Percentiles rank a stretch among this genome's conserved stretches.
These are phyloP conservation scores for Hydrotaea cyrtoneurina DNA, from an alignment of 2,888 invertebrate genomes.

Conservation along the genomic window DNA sequence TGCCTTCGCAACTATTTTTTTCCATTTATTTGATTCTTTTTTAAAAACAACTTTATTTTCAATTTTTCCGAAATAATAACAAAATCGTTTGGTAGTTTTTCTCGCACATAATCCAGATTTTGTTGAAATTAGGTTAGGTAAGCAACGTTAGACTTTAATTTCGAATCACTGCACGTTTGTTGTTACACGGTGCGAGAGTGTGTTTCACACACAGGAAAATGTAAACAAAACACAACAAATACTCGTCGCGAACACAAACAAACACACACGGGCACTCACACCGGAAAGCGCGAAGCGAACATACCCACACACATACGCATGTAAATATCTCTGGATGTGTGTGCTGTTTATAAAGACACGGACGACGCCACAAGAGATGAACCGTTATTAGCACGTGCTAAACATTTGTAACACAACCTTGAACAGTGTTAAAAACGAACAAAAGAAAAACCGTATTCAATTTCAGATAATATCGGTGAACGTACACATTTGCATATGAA, in stretches of 20 bases:
- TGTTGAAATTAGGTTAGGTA: not conserved
- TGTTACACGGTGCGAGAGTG: not conserved
- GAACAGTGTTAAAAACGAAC: not conserved
- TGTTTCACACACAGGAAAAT: conserved; percentile 9
- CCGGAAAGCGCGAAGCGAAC: conserved; percentile 9
- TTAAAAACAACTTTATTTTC: not conserved
- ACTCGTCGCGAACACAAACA: not conserved
- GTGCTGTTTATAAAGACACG: not conserved
- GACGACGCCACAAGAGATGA: conserved; percentile 9
- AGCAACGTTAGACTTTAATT: not conserved
- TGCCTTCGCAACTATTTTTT: not conserved
- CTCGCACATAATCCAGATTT: not conserved
- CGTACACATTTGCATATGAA: not conserved
- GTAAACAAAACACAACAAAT: conserved; percentile 25
- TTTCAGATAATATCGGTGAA: not conserved
- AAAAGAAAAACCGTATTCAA: not conserved
- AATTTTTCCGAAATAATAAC: not conserved
- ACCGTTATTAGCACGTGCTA: conserved; percentile 44
- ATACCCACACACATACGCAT: not conserved
- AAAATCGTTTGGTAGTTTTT: not conserved
- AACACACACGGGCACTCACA: conserved; percentile 4
- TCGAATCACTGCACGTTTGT: not conserved
- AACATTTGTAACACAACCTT: conserved; percentile 38
- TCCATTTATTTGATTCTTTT: not conserved
- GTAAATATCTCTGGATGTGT: no score